Evolutionary conservation across 2,888 invertebrate genomes (phyloP).

Genomic region (Cheilosia impressa): DNA sequence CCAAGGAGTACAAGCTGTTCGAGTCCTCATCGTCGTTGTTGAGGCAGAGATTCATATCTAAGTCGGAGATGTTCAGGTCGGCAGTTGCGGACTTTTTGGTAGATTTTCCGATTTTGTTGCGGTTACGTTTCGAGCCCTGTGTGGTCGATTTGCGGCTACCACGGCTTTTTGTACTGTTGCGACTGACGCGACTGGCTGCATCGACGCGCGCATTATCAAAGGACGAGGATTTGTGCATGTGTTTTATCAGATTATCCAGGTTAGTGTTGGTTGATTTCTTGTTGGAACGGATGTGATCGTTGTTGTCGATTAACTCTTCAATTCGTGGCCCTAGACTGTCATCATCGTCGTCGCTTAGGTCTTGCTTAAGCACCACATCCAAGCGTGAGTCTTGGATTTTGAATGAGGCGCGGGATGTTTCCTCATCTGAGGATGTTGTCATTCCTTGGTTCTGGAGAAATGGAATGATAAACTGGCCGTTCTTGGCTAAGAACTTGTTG

Average conservation of each 20-base stretch:
- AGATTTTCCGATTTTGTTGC: slow-evolving; percentile 69
- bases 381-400: slow-evolving; percentile 83
- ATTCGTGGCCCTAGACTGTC: slow-evolving; percentile 76
- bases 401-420: slow-evolving; percentile 82
- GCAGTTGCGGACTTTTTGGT: slow-evolving; percentile 75
- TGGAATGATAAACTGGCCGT: slow-evolving; percentile 82
- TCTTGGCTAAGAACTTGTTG: slow-evolving; percentile 81
- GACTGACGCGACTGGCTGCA: slow-evolving; percentile 76
- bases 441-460: slow-evolving; percentile 83
- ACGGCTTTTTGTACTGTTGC: slow-evolving; percentile 80
- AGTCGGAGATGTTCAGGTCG: slow-evolving; percentile 79
- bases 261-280: slow-evolving; percentile 78
- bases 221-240: slow-evolving; percentile 78
- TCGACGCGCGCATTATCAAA: slow-evolving; percentile 73
- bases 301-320: slow-evolving; percentile 77
- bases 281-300: slow-evolving; percentile 73
- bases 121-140: slow-evolving; percentile 55
- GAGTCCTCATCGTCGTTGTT: slow-evolving; percentile 79
- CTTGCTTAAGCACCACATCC: slow-evolving; percentile 82
- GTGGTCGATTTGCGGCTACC: slow-evolving; percentile 81
- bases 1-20: slow-evolving; percentile 82
- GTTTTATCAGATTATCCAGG: slow-evolving; percentile 79
- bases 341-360: slow-evolving; percentile 79
- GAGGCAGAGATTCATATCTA: slow-evolving; percentile 79
- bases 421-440: slow-evolving; percentile 83